Percentiles rank a stretch among this genome's conserved stretches.
These are phyloP conservation scores for Virgularia gustaviana DNA, from an alignment of 92 coral and sea anemone species.

Conservation along the genomic window DNA sequence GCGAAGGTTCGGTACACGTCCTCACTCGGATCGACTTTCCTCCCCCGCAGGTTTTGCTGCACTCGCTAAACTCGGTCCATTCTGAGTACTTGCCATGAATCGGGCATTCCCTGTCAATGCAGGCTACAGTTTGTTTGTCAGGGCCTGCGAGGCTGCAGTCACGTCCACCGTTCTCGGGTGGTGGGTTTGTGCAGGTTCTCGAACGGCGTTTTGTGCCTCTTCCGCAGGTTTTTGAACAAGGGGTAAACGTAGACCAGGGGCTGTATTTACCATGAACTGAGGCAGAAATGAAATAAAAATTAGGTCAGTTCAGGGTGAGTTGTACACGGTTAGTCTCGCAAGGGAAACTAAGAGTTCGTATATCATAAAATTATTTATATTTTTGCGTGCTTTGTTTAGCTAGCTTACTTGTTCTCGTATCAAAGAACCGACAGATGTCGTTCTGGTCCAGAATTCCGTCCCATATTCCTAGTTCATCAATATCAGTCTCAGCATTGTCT, in stretches of 20 bases:
- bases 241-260: conserved; percentile 58
- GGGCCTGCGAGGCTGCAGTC: conserved; percentile 45
- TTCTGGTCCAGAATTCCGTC: conserved; percentile 45
- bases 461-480: conserved; percentile 88
- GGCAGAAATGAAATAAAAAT: too few species aligned
- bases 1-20: conserved; percentile 55
- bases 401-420: neutral
- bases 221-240: conserved; percentile 56
- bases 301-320: too few species aligned
- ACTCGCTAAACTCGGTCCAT: conserved; percentile 60
- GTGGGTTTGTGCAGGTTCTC: conserved; percentile 62
- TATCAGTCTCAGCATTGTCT: conserved; percentile 53
- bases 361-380: too few species aligned
- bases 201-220: conserved; percentile 37
- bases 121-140: conserved; percentile 29
- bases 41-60: conserved; percentile 46
- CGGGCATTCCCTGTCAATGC: conserved; percentile 57
- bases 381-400: too few species aligned
- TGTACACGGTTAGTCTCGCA: too few species aligned
- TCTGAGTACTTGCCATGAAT: conserved; percentile 60
- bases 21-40: conserved; percentile 49
- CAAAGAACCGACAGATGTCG: conserved; percentile 57
- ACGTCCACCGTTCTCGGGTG: conserved; percentile 58
- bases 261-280: conserved; percentile 65
- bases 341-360: too few species aligned